Conservation (phyloP, 2,888 invertebrate genomes). For the Drosophila koepferae region DNA sequence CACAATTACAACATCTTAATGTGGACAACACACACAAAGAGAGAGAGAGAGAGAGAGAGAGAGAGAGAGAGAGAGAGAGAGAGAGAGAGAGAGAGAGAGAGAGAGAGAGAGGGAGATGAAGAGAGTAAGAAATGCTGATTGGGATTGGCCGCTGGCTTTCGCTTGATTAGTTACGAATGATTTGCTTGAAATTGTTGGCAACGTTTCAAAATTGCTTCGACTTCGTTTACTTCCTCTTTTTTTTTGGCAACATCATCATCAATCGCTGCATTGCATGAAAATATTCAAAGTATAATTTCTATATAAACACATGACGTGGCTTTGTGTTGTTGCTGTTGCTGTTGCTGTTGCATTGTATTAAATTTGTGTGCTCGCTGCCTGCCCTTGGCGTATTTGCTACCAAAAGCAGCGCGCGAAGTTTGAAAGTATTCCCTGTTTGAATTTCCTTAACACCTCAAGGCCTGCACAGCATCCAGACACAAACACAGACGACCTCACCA, state of each 20-base stretch:
- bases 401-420: slow-evolving; percentile 51
- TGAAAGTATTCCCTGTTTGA: slow-evolving; percentile 54
- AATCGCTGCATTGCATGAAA: slow-evolving; percentile 32
- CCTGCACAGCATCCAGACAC: slow-evolving; percentile 30
- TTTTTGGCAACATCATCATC: slow-evolving; percentile 52
- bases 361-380: slow-evolving; percentile 30
- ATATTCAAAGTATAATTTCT: slow-evolving; percentile 25
- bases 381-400: slow-evolving; percentile 63
- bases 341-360: slow-evolving; percentile 20
- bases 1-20: slow-evolving; percentile 76
- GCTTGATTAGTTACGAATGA: slow-evolving; percentile 68
- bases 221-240: neutral
- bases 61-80: no score
- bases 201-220: neutral
- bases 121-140: slow-evolving; percentile 9
- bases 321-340: neutral
- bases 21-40: slow-evolving; percentile 35
- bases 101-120: neutral
- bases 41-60: neutral
- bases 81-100: neutral
- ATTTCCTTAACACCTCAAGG: slow-evolving; percentile 48
- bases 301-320: slow-evolving; percentile 12
- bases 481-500: slow-evolving; percentile 1
- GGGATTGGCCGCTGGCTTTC: slow-evolving; percentile 19
- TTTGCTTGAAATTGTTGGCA: slow-evolving; percentile 30